Evolutionary conservation across 1,140 invertebrate genomes (phyloP).

Genomic region (Drosophila insularis): DNA sequence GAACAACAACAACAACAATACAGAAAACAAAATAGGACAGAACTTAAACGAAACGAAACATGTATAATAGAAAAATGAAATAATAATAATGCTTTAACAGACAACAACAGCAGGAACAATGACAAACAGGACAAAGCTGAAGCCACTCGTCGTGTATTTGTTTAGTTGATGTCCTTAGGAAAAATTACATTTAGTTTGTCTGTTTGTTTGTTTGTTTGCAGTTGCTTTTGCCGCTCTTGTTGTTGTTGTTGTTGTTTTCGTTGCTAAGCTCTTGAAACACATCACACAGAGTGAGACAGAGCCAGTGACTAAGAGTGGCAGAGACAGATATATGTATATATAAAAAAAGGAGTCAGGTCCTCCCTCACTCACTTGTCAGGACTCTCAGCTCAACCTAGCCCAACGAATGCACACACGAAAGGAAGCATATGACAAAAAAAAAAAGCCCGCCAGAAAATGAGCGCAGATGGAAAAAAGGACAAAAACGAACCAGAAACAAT

Average conservation of each 20-base stretch:
- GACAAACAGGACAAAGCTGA: conserved; percentile 16
- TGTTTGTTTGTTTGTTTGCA: conserved; percentile 15
- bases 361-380: neutral
- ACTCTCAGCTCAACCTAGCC: conserved; percentile 2
- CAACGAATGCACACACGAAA: neutral
- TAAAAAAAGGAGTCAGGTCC: neutral
- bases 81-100: conserved; percentile 44
- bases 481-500: conserved; percentile 27
- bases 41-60: conserved; percentile 7
- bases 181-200: conserved; percentile 52
- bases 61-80: conserved; percentile 50
- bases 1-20: neutral
- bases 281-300: conserved; percentile 5
- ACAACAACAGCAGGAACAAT: neutral
- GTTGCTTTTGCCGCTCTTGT: neutral
- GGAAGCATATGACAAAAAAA: neutral
- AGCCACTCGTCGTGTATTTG: conserved; percentile 45
- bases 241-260: conserved; percentile 32
- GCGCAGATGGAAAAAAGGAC: conserved; percentile 1
- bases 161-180: conserved; percentile 57
- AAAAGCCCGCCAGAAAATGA: neutral
- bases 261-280: conserved; percentile 42
- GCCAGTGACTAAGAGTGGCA: conserved; percentile 1
- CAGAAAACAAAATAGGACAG: conserved; percentile 1
- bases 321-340: neutral